Evolutionary conservation across 37 sponge, comb jelly and placozoan species (phyloP), one percentile per base, ranked within the genome.

Genomic region (Halichondria panicea): DNA sequence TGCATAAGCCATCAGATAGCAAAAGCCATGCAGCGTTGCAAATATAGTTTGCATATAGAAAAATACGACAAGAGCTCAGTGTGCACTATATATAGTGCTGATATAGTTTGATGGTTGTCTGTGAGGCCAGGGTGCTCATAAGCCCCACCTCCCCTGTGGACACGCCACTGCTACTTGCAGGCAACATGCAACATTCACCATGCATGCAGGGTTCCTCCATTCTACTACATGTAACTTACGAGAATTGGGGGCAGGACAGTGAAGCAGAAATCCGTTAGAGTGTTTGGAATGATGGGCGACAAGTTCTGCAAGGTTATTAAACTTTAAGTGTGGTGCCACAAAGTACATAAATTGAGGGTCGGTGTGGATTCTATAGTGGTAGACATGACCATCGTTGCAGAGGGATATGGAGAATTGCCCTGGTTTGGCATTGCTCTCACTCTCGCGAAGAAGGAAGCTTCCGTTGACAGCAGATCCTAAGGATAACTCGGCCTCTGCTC

Each of bases 321-420:
- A 97, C 67, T 91, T 93, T 19, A 79, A 78, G 24, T 93, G 89
- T 0, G 86, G 92, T 28, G 87, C 92, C 37, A 95, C 85, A 66
- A 71, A 95, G 55, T 78, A 87, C 6, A 55, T 58, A 4, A 43
- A 48, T 35, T 55, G 65, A n/a, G 79, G n/a, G 53, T 82, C 83
- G 0, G 43, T 30, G 70, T 90, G 84, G 53, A 97, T 92, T 27
- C 95, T 60, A 64, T 97, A 97, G 85, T 97, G 98, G 59, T 86
- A 97, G 50, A 91, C 92, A 19, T 87, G 77, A 11, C 98, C 98
- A 18, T 91, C 92, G 69, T 85, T 92, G 34, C 98, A 74, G 40
- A 97, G 83, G 2, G 95, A 94, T 33, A 97, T 84, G 37, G 98
- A 97, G 88, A 74, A 94, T 80, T 97, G 98, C 3, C 98, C 98